phyloP scores from a whole-genome alignment of 2,113 vertebrate species.

The Peromyscus polionotus region DNA sequence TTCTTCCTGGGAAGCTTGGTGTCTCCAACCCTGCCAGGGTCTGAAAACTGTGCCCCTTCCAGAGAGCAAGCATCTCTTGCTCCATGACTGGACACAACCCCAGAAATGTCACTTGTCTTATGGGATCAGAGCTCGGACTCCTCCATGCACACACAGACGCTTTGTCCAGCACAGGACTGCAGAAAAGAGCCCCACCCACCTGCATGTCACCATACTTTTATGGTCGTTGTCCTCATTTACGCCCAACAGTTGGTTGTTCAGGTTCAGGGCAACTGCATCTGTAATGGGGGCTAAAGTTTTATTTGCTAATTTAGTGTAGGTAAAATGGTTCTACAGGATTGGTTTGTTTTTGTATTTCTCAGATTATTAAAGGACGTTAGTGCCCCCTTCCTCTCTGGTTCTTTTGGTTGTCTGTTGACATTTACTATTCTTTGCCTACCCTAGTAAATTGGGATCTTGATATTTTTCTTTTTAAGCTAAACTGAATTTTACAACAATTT shows the following conservation, averaged over 20 bases:
- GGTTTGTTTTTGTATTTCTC: constrained; percentile 70
- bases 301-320: constrained; percentile 57
- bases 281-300: neutral
- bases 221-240: too few species aligned
- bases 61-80: neutral
- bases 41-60: neutral
- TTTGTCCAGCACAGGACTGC: neutral
- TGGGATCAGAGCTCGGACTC: neutral
- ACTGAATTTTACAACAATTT: neutral
- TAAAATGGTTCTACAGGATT: constrained; percentile 55
- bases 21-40: neutral
- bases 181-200: accelerated
- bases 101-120: neutral
- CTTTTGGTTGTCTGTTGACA: constrained; percentile 28
- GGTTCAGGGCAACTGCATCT: neutral
- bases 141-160: neutral
- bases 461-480: constrained; percentile 51
- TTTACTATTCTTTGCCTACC: constrained; percentile 16
- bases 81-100: neutral
- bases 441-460: constrained; percentile 41
- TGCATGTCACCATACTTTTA: neutral
- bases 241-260: neutral
- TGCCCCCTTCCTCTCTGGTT: constrained; percentile 45
- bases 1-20: neutral
- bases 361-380: constrained; percentile 74